phyloP scores from a whole-genome alignment of 1,140 invertebrate species.

The Caenorhabditis tropicalis region DNA sequence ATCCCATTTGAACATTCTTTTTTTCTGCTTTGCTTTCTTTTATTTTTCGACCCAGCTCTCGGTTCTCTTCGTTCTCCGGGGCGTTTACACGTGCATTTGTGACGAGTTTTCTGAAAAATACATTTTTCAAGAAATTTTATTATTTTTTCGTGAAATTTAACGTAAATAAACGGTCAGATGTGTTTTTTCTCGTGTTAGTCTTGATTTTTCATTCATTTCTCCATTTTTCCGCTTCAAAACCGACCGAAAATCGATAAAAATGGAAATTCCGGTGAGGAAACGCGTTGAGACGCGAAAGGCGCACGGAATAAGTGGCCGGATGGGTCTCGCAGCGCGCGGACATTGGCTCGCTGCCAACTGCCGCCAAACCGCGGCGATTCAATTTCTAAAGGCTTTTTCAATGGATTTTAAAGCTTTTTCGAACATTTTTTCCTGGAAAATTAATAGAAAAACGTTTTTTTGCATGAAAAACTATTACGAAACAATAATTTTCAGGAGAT shows the following conservation, averaged over 20 bases:
- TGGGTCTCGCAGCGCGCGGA: not conserved
- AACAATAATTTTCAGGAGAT: conserved; percentile 2
- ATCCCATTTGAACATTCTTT: conserved; percentile 78
- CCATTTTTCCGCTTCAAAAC: not conserved
- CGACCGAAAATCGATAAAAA: conserved; percentile 27
- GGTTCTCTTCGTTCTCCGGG: not conserved
- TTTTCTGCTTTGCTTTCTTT: not conserved
- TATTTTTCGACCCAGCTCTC: not conserved
- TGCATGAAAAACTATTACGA: not conserved
- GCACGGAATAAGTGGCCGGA: not conserved
- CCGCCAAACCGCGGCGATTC: conserved; percentile 17
- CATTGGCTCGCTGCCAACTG: not conserved
- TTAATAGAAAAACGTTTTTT: not conserved
- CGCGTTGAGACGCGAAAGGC: not conserved
- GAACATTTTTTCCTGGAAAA: not conserved
- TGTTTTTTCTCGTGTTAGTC: not conserved
- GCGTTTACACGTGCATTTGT: not conserved
- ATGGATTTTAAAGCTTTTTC: not conserved
- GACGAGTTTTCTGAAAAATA: too few relatives aligned
- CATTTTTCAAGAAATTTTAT: not conserved
- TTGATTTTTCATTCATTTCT: not conserved
- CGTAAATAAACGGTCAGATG: too few relatives aligned
- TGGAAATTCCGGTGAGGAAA: not conserved
- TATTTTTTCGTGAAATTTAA: too few relatives aligned
- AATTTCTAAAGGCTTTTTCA: not conserved